Conservation (phyloP, 2,797 vertebrate genomes). For the Tokudaia tokunoshimensis region DNA sequence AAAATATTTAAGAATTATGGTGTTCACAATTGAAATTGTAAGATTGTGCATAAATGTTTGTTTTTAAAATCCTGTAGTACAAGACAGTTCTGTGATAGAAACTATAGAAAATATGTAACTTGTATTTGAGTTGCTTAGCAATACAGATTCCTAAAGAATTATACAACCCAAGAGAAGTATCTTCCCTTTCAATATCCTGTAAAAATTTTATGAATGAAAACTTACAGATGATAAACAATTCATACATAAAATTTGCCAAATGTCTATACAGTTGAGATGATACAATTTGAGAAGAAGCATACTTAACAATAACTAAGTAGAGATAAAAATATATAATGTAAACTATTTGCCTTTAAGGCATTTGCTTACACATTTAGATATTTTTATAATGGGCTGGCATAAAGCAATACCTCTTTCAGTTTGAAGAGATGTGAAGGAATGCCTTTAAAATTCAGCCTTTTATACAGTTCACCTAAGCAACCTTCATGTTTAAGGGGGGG, state of each 20-base stretch:
- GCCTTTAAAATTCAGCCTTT: background rate
- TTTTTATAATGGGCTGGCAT: background rate
- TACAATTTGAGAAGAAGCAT: slow-evolving; percentile 46
- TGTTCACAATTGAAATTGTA: slow-evolving; percentile 30
- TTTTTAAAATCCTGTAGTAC: slow-evolving; percentile 5
- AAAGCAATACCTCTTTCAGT: background rate
- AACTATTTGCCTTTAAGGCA: slow-evolving; percentile 9
- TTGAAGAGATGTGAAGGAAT: background rate
- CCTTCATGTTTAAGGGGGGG: background rate
- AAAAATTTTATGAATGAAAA: slow-evolving; percentile 37
- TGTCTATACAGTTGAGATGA: slow-evolving; percentile 28
- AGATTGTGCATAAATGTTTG: background rate
- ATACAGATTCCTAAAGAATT: slow-evolving; percentile 47
- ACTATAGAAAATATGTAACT: slow-evolving; percentile 33
- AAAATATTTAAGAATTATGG: background rate
- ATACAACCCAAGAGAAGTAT: background rate
- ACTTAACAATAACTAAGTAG: background rate
- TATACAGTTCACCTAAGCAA: background rate
- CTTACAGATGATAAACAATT: slow-evolving; percentile 24
- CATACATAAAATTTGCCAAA: slow-evolving; percentile 21
- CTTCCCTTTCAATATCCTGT: slow-evolving; percentile 24
- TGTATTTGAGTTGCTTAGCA: slow-evolving; percentile 47
- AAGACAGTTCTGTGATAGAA: background rate
- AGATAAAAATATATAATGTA: slow-evolving; percentile 20
- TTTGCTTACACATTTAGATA: slow-evolving; percentile 39